Percentiles rank a stretch among this genome's conserved stretches.
Conservation (phyloP, 2,797 vertebrate species). For the Parauchenoglanis punctatus region DNA sequence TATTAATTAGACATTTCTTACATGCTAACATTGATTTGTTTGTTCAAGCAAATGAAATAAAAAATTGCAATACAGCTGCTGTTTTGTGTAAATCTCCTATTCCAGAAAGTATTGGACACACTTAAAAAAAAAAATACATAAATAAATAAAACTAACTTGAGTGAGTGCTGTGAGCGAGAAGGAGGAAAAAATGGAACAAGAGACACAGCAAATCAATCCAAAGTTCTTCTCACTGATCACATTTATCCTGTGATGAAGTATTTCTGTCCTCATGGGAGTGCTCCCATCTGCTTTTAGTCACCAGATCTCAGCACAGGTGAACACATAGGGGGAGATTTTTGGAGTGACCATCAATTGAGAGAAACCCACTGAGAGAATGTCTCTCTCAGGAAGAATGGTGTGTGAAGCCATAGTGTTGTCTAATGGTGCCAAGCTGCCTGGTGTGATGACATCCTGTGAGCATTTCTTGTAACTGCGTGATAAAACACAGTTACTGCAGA, state of each 20-base stretch:
- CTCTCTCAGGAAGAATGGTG: not conserved
- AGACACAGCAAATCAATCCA: not conserved
- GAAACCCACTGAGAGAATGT: not conserved
- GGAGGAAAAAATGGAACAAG: not conserved
- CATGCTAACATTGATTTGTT: constrained; percentile 93
- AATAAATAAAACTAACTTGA: too few relatives aligned
- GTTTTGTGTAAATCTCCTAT: constrained; percentile 41
- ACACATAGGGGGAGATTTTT: not conserved
- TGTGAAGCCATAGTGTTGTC: not conserved
- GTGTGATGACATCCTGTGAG: not conserved
- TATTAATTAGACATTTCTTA: constrained; percentile 92
- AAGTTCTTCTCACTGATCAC: not conserved
- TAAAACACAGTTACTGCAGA: not conserved
- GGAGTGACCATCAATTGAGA: not conserved
- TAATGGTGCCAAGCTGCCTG: not conserved
- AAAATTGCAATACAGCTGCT: constrained; percentile 86
- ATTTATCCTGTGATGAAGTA: not conserved
- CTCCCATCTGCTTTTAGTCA: not conserved
- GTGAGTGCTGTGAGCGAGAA: not conserved
- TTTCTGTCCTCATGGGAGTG: not conserved
- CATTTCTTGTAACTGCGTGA: not conserved
- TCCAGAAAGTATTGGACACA: not conserved
- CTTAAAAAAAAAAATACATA: not conserved
- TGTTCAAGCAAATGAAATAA: constrained; percentile 98
- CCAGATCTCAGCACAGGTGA: not conserved